Base-by-base conservation (phyloP, 2,113 vertebrate species). In the Callospermophilus lateralis region DNA sequence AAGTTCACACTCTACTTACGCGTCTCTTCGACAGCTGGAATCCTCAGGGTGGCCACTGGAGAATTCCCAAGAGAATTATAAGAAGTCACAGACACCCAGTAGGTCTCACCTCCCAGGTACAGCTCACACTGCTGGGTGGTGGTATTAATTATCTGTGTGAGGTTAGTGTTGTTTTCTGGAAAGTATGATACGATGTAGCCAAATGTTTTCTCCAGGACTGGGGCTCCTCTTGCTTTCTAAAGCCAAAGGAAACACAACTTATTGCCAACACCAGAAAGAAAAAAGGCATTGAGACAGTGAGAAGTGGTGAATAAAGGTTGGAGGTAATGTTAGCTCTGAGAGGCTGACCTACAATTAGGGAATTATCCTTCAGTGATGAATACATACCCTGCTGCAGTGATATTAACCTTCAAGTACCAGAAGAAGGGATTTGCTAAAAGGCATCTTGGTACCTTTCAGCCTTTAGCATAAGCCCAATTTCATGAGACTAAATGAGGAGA, bases 21-120 rank as follows among this genome's bases (percentile, higher is more conserved):
- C 86, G 98, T 97, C 97, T 99, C 98, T 32, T 67, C 20, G 67
- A 83, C 9, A 45, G 98, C 98, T 12, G 99, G 98, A 97, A 99
- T 98, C 96, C 98, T 98, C 92, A 99, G 86, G 77, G 65, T 20
- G 42, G 98, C 97, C 87, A 95, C 90, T 55, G 98, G 98, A 94
- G 98, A 98, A 13, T 94, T 32, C 79, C 98, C 99, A 72, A 97
- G 97, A 88, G 97, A 98, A 84, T 99, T 99, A 93, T 97, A 98
- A 74, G 98, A 97, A 83, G 79, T 72, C 48, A 98, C 78, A 89
- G 95, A 98, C 91, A 99, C 8, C 13, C 74, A 45, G 58, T 98
- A 92, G 0, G 98, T 94, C 37, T 98, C 90, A 34, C 84, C 72
- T 17, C 83, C 97, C 94, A 99, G 89, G 92, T n/a, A 4, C 34